Percentiles rank a stretch among this genome's conserved stretches.
phyloP scores from a whole-genome alignment of 2,113 vertebrate species.

The Salvator merianae region DNA sequence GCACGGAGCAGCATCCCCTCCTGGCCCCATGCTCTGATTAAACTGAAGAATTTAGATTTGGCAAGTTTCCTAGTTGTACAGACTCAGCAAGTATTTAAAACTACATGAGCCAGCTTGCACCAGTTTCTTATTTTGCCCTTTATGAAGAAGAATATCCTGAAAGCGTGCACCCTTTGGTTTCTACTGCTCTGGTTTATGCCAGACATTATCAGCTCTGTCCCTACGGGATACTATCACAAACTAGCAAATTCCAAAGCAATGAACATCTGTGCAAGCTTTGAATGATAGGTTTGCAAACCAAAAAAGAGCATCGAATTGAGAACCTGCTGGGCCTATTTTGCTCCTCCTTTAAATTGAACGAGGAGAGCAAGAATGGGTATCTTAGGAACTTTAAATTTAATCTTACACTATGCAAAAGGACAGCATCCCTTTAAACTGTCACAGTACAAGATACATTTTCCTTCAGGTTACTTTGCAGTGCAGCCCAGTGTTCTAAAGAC shows the following conservation, averaged over 20 bases:
- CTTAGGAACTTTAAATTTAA: neutral
- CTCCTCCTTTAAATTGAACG: neutral
- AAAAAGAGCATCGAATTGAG: neutral
- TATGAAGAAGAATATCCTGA: neutral
- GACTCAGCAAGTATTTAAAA: no score
- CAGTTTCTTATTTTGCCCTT: neutral
- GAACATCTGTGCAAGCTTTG: neutral
- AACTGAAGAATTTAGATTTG: neutral
- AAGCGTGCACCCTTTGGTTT: neutral
- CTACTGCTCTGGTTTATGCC: neutral
- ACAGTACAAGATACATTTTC: neutral
- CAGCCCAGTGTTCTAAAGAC: neutral
- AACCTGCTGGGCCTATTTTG: constrained; percentile 10
- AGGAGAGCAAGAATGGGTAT: neutral
- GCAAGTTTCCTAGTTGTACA: neutral
- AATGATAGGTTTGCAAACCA: neutral
- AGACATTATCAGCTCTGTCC: neutral
- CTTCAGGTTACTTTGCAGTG: neutral
- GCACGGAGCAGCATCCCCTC: neutral
- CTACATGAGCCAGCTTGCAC: no score
- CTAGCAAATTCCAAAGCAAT: neutral
- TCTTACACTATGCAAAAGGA: neutral
- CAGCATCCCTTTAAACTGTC: constrained; percentile 1
- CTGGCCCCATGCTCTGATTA: neutral
- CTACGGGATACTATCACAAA: neutral